Conservation (phyloP, 2,888 invertebrate species). For the Drepanosiphum platanoidis region DNA sequence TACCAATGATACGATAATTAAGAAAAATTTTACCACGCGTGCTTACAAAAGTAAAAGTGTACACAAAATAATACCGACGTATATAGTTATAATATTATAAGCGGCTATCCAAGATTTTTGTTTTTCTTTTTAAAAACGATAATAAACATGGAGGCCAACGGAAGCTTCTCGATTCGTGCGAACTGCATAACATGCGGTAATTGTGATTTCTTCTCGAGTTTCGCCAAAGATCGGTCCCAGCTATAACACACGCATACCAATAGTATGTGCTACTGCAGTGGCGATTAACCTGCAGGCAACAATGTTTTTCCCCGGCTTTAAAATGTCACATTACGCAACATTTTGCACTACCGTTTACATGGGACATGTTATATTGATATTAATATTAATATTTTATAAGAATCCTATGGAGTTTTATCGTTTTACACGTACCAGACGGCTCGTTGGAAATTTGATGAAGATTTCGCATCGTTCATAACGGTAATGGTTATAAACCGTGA, state of each 20-base stretch:
- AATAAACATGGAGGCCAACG: neutral
- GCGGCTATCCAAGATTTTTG: neutral
- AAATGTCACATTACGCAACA: neutral
- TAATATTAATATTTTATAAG: too few relatives aligned
- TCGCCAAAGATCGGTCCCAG: neutral
- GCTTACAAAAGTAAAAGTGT: slow-evolving; percentile 54
- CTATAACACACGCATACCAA: neutral
- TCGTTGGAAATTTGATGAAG: too few relatives aligned
- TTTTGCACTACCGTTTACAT: too few relatives aligned
- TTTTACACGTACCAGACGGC: too few relatives aligned
- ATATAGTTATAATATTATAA: too few relatives aligned
- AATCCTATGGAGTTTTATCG: too few relatives aligned
- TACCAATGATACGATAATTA: neutral
- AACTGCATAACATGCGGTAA: slow-evolving; percentile 19
- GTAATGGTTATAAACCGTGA: too few relatives aligned
- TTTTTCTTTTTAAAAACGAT: neutral
- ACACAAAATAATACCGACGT: neutral
- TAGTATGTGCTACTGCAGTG: neutral
- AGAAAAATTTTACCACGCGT: neutral
- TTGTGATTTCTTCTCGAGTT: too few relatives aligned
- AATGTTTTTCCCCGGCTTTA: neutral
- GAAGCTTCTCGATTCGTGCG: slow-evolving; percentile 49
- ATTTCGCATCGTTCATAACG: too few relatives aligned
- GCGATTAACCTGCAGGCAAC: too few relatives aligned
- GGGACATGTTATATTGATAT: too few relatives aligned